phyloP scores from a whole-genome alignment of 1,140 invertebrate genomes.

The Drosophila mauritiana region DNA sequence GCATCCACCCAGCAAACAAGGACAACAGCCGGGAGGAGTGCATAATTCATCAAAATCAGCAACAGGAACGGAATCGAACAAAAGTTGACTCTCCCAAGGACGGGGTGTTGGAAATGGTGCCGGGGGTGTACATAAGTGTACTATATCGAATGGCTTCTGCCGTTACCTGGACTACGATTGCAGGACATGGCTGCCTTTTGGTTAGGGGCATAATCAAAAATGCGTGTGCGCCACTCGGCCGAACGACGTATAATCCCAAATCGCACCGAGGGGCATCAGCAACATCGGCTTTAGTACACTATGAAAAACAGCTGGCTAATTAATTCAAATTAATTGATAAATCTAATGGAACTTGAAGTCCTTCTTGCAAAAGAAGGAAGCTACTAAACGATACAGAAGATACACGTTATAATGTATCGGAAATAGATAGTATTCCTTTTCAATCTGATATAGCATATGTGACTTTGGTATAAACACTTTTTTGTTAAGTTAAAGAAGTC shows the following conservation, averaged over 20 bases:
- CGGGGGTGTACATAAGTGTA: conserved; percentile 20
- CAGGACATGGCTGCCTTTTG: conserved; percentile 32
- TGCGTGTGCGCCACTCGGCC: conserved; percentile 63
- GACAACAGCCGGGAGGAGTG: conserved; percentile 36
- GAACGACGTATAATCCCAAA: conserved; percentile 59
- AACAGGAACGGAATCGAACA: conserved; percentile 68
- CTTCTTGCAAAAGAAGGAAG: too few relatives aligned
- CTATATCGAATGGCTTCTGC: conserved; percentile 28
- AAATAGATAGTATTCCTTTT: too few relatives aligned
- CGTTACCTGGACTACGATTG: conserved; percentile 52
- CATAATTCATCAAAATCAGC: conserved; percentile 82
- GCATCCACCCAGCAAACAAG: conserved; percentile 29
- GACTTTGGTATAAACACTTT: too few relatives aligned
- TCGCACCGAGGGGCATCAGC: conserved; percentile 50
- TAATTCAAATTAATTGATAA: background rate
- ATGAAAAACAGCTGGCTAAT: background rate
- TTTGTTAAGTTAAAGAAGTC: too few relatives aligned
- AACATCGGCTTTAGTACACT: conserved; percentile 12
- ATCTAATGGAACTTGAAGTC: background rate
- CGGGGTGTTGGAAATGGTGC: conserved; percentile 8
- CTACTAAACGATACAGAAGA: too few relatives aligned
- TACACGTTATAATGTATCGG: too few relatives aligned
- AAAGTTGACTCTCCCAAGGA: conserved; percentile 62
- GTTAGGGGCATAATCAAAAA: conserved; percentile 67
- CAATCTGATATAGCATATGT: too few relatives aligned